Percentiles rank a stretch among this genome's conserved stretches.
phyloP scores from a whole-genome alignment of 2,113 vertebrate species.

The Lipophrys pholis region DNA sequence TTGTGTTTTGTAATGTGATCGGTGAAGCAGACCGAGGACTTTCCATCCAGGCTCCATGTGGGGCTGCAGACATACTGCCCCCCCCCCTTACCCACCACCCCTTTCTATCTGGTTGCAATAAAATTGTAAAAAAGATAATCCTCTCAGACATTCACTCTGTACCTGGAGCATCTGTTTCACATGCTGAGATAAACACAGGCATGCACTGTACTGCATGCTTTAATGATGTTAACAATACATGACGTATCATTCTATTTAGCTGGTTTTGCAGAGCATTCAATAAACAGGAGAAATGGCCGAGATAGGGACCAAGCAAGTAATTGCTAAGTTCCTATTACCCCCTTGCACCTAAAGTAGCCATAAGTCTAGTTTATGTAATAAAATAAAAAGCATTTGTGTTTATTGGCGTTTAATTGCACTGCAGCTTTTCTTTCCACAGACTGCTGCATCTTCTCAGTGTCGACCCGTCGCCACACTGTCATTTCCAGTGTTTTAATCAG shows the following conservation, averaged over 20 bases:
- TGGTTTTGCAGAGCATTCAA: conserved; percentile 14
- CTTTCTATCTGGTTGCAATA: conserved; percentile 54
- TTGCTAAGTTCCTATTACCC: background rate
- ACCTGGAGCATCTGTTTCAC: conserved; percentile 49
- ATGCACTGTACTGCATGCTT: conserved; percentile 24
- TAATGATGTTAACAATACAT: conserved; percentile 28
- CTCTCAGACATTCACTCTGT: conserved; percentile 32
- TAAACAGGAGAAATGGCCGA: conserved; percentile 10
- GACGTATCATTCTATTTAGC: conserved; percentile 8
- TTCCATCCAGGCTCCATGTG: conserved; percentile 27
- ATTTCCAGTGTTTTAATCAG: conserved; percentile 69
- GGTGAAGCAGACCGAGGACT: conserved; percentile 17
- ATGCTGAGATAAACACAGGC: conserved; percentile 29
- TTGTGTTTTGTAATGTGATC: conserved; percentile 26
- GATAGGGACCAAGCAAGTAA: background rate
- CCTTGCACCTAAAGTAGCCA: background rate
- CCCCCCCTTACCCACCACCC: conserved; percentile 24
- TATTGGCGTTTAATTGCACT: background rate
- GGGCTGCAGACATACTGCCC: conserved; percentile 28
- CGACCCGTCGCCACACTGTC: conserved; percentile 24
- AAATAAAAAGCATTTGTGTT: no score
- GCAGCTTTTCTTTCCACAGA: background rate
- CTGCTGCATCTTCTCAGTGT: conserved; percentile 30
- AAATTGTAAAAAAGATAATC: conserved; percentile 45
- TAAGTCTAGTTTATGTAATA: no score